A percentile compares a stretch with the other conserved stretches of the same genome.
phyloP scores from a whole-genome alignment of 2,113 vertebrate genomes.

The Gyps fulvus region DNA sequence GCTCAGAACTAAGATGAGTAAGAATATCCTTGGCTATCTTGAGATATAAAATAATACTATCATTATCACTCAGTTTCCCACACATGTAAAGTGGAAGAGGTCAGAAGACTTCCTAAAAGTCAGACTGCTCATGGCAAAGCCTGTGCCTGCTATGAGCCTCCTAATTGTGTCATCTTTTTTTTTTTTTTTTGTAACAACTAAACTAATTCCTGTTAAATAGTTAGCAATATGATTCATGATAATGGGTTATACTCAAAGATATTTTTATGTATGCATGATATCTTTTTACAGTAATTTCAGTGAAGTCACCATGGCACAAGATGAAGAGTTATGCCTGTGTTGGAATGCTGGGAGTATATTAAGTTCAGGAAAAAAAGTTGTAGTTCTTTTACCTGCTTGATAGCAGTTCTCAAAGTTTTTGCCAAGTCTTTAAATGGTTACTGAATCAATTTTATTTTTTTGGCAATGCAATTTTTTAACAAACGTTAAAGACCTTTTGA shows the following conservation, averaged over 20 bases:
- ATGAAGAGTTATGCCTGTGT: background rate
- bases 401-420: background rate
- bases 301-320: background rate
- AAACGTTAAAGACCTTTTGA: background rate
- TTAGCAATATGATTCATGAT: background rate
- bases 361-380: background rate
- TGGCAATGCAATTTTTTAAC: background rate
- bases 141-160: background rate
- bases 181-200: background rate
- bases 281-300: background rate
- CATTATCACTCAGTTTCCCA: background rate
- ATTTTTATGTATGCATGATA: too few relatives aligned
- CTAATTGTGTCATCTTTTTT: too few relatives aligned
- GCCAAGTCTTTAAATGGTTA: background rate
- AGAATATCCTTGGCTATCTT: background rate
- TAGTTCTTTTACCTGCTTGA: background rate
- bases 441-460: background rate
- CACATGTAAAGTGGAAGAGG: background rate
- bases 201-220: background rate
- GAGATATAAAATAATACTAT: background rate
- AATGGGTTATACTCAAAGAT: background rate
- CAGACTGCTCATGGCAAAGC: background rate
- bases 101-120: background rate
- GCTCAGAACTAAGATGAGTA: background rate
- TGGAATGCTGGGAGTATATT: background rate